Base-by-base conservation (phyloP, 2,113 vertebrate species). In the Tetrao urogallus region DNA sequence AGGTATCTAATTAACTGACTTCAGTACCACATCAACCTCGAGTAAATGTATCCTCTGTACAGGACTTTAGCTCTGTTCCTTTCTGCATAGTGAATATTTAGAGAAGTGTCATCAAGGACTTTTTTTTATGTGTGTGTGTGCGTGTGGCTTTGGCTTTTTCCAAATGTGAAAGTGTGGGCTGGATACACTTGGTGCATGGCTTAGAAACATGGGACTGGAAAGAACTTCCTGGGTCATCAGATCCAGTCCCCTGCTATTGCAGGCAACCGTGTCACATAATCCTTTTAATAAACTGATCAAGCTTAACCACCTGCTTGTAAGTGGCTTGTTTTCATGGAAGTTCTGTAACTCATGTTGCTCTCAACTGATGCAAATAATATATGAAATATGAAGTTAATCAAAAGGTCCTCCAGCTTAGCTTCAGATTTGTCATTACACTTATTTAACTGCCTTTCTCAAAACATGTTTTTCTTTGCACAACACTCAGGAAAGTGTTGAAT, bases 301-400 rank as follows among this genome's bases (percentile, higher is more conserved):
- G 96, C 96, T 96, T 96, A 93, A 96, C 93, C 96, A 96, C 95
- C 96, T 96, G 95, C 96, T 96, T 96, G 94, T 96, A 96, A 96
- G 96, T 96, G 94, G 95, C 95, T 96, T 96, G 94, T 96, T 96
- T 96, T 96, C 94, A 96, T 95, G 95, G 89, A 96, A 96, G 96
- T 94, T 96, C 96, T 95, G 85, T 96, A 95, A 97, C 94, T 96
- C 94, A 94, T 94, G 82, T 95, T 96, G 96, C 89, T 96, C 70
- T 96, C 90, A 94, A 95, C 75, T 82, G 86, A 95, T 96, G 92
- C 93, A 96, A 96, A 91, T 96, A 95, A 88, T 93, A 94, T 78
- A 96, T 95, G 95, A 96, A 96, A 96, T 95, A 96, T 96, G 96
- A 96, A 96, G 96, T 96, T 96, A 96, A 96, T 96, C 95, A 95